Evolutionary conservation across 2,797 vertebrate genomes (phyloP).

Genomic region (Falco columbarius): DNA sequence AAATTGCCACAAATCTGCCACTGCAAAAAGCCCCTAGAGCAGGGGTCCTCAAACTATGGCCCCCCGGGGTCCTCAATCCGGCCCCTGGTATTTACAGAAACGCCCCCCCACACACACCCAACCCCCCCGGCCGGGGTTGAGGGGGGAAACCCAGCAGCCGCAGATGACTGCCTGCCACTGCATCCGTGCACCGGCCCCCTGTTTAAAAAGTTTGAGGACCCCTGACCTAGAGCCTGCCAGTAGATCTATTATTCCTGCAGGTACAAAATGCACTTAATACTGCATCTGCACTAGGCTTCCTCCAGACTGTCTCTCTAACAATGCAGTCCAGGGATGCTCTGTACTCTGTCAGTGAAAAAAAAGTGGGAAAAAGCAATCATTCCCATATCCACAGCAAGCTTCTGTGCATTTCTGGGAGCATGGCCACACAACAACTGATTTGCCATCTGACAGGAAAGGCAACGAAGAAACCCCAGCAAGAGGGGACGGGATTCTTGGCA

Average conservation of each 20-base stretch:
- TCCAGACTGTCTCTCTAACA: not conserved
- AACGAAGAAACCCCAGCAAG: not conserved
- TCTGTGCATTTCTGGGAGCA: not conserved
- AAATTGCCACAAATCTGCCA: not conserved
- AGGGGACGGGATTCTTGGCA: rapidly evolving
- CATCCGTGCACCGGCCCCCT: no score
- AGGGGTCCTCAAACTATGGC: no score
- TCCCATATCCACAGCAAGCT: not conserved
- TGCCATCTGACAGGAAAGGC: not conserved
- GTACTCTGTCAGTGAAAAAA: not conserved
- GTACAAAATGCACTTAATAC: not conserved
- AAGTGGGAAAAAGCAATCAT: not conserved
- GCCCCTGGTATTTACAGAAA: no score
- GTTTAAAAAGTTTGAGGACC: no score
- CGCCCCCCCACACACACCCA: no score
- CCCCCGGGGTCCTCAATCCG: no score
- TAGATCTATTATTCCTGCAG: not conserved
- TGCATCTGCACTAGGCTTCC: rapidly evolving
- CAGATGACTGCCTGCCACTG: no score
- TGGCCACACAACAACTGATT: not conserved
- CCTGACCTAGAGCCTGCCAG: not conserved
- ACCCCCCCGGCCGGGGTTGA: no score
- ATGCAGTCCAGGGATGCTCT: not conserved
- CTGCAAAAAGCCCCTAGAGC: not conserved
- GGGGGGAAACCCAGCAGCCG: no score